Base-by-base conservation (phyloP, 2,888 invertebrate species). In the Cremastobaeus sp. region DNA sequence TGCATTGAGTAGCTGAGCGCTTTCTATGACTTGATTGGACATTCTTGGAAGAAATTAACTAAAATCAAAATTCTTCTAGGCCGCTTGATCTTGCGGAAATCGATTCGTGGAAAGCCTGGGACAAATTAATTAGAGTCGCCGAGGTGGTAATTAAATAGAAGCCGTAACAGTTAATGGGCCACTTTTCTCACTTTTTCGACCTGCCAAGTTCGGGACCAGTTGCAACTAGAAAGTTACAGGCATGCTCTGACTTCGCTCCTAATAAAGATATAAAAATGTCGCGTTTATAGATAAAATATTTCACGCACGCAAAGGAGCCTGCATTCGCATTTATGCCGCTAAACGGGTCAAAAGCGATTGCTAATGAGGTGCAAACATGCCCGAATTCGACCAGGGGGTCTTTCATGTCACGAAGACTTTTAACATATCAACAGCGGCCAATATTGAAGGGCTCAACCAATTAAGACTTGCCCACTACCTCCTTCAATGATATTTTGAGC, bases 221-320 rank as follows among this genome's bases (percentile, higher is more conserved):
- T 52, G 30, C 64, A 54, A 68, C 34, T 75, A 75, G 75, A 75
- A 75, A 75, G 75, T 71, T 54, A 59, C 35, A 47, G 5, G 25
- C 30, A 41, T 20, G 52, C 62, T 66, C 52, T 52, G 62, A 71
- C 48, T 62, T 71, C 75, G 54, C 71, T 71, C 75, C 75, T 75
- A 75, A 75, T 75, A 74, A 70, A 74, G 74, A 60, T 60, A 74
- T 69, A 74, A 74, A 74, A 69, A 74, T 60, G 52, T 15, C 12
- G 20, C 65, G 12, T 50, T 57, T 41, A 39, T 52, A 62, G 57
- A n/a, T 21, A 57, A 71, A 71, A 57, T 50, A 41, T 57, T 64
- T 64, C 14, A 48, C 8, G 55, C 34, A 12, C 17, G 28, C 21
- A 20, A 47, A 43, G 11, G n/a, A n/a, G 28, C 37, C 30, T 50